Conservation (phyloP, 2,888 invertebrate species). For the Argynnis bischoffii region DNA sequence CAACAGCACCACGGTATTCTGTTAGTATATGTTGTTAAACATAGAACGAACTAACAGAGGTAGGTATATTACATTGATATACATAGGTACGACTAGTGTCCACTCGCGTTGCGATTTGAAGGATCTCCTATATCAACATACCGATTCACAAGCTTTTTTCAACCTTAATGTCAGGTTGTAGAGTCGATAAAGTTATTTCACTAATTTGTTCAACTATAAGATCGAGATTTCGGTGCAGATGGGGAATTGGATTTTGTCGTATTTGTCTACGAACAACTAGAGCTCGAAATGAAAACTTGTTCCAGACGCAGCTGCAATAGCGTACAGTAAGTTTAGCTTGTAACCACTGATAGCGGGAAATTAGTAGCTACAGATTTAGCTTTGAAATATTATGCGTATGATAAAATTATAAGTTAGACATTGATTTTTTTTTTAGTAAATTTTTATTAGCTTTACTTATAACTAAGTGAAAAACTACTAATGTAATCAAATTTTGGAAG, state of each 20-base stretch:
- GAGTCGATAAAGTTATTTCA: slow-evolving; percentile 37
- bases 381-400: background rate
- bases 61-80: slow-evolving; percentile 2
- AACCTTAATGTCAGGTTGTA: slow-evolving; percentile 18
- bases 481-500: no score
- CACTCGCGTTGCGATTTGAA: slow-evolving; percentile 8
- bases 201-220: slow-evolving; percentile 54
- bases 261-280: slow-evolving; percentile 54
- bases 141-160: slow-evolving; percentile 5
- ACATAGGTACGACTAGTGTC: background rate
- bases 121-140: slow-evolving; percentile 7
- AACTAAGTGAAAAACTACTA: no score
- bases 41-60: background rate
- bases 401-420: background rate
- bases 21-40: slow-evolving; percentile 7
- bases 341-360: slow-evolving; percentile 53
- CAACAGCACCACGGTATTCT: background rate
- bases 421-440: no score
- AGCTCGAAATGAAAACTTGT: slow-evolving; percentile 59
- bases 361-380: slow-evolving; percentile 5
- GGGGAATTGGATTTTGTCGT: slow-evolving; percentile 69
- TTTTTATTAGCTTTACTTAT: no score
- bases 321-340: slow-evolving; percentile 47
- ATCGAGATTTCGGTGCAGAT: slow-evolving; percentile 56
- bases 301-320: slow-evolving; percentile 40